Base-by-base conservation (phyloP, 2,113 vertebrate genomes). In the Seriola rivoliana region DNA sequence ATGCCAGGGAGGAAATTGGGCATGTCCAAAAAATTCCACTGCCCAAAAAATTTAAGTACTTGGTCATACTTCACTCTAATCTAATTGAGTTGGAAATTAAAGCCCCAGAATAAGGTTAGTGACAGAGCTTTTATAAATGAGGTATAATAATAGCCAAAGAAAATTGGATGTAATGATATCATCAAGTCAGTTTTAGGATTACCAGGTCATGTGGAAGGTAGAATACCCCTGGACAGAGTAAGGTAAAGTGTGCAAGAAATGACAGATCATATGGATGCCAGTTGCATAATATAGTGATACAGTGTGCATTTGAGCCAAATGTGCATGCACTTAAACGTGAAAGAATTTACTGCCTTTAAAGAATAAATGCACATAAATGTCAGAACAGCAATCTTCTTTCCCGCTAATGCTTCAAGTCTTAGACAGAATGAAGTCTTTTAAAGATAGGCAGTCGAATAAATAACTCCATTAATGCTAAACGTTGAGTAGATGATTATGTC, bases 61-160 rank as follows among this genome's bases (percentile, higher is more conserved):
- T 67, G 52, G 82, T 91, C 92, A 92, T 88, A 83, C 84, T 86
- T 93, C 87, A 87, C 80, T 88, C 78, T 73, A 82, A 89, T 92
- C 80, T 91, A 93, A 93, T 92, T 88, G 81, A 85, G 82, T 75
- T 93, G 85, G 75, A 93, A 93, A 93, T 93, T 85, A 92, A 91
- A 93, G 77, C 77, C 78, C 82, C 88, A 80, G 87, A 93, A 91
- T 89, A 88, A 88, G 85, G 89, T 89, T 88, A 89, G 86, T 88
- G 88, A 93, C 89, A 91, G 87, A 88, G 88, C 77, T 84, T 91
- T 92, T 93, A 94, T 92, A 88, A 93, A 94, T 93, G 88, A 93
- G 86, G 85, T 89, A 9, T 92, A 93, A 92, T 91, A 92, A 92
- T 91, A 90, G 89, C 85, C 70, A 77, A 89, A 75, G 85, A 91